Conservation (phyloP, 2,113 vertebrate species). For the Passer domesticus region DNA sequence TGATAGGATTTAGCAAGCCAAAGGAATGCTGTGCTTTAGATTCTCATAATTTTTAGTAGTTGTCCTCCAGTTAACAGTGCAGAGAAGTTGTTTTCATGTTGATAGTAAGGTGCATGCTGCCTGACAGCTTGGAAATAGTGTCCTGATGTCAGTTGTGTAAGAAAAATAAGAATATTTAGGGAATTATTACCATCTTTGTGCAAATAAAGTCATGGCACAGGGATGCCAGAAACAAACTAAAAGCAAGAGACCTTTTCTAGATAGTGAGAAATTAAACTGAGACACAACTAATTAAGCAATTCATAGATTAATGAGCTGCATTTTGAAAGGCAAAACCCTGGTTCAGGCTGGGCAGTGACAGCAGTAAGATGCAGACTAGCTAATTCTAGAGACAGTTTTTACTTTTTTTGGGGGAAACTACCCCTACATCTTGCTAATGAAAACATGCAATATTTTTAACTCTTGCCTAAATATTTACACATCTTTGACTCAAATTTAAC, state of each 20-base stretch:
- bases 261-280: background rate
- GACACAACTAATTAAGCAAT: background rate
- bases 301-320: background rate
- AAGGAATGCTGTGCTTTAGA: background rate
- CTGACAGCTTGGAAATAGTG: background rate
- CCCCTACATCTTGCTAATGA: background rate
- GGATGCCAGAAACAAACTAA: background rate
- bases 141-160: background rate
- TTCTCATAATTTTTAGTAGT: background rate
- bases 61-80: rapidly evolving
- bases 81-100: background rate
- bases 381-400: background rate
- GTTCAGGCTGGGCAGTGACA: background rate
- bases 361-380: background rate
- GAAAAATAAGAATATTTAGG: background rate
- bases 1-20: background rate
- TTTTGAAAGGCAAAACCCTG: background rate
- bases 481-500: conserved; percentile 14
- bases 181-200: background rate
- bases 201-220: background rate
- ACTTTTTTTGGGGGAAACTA: background rate
- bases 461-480: conserved; percentile 42
- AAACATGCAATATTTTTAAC: background rate
- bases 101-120: background rate
- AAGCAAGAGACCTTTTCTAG: background rate